Evolutionary conservation across 2,797 vertebrate species (phyloP).

Genomic region (Taenioides sp.): DNA sequence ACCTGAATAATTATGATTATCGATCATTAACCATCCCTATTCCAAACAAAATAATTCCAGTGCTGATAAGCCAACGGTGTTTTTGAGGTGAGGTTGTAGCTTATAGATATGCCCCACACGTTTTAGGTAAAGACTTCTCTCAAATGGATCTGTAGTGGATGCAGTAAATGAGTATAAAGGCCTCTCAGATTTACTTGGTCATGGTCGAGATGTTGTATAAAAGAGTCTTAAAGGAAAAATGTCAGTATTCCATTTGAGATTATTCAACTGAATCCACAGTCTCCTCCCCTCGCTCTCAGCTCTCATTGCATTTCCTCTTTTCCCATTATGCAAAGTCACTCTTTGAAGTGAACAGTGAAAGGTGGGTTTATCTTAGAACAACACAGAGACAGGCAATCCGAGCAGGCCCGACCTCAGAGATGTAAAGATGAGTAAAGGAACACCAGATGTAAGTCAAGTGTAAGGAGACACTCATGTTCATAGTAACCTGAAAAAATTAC

Average conservation of each 20-base stretch:
- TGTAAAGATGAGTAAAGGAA: conserved; percentile 36
- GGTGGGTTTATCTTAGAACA: conserved; percentile 63
- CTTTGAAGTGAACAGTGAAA: conserved; percentile 66
- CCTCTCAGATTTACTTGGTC: conserved; percentile 51
- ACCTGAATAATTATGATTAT: too few species aligned
- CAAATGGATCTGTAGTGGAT: conserved; percentile 17
- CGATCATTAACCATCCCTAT: too few species aligned
- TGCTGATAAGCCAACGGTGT: neutral
- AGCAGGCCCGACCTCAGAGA: conserved; percentile 43
- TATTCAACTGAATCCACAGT: conserved; percentile 51
- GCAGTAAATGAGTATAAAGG: conserved; percentile 36
- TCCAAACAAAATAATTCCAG: neutral
- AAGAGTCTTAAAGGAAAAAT: conserved; percentile 56
- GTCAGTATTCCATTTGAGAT: conserved; percentile 53
- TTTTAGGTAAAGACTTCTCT: conserved; percentile 1
- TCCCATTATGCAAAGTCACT: conserved; percentile 60
- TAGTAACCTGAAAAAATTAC: conserved; percentile 9
- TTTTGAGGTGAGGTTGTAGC: neutral
- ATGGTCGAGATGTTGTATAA: conserved; percentile 36
- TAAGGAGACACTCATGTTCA: neutral
- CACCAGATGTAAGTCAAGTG: neutral
- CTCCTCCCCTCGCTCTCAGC: conserved; percentile 23
- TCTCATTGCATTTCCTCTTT: conserved; percentile 24
- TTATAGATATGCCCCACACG: neutral
- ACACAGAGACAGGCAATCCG: conserved; percentile 53